Base-by-base conservation (phyloP, 2,888 invertebrate species). In the Rambutsinella grinnellia region DNA sequence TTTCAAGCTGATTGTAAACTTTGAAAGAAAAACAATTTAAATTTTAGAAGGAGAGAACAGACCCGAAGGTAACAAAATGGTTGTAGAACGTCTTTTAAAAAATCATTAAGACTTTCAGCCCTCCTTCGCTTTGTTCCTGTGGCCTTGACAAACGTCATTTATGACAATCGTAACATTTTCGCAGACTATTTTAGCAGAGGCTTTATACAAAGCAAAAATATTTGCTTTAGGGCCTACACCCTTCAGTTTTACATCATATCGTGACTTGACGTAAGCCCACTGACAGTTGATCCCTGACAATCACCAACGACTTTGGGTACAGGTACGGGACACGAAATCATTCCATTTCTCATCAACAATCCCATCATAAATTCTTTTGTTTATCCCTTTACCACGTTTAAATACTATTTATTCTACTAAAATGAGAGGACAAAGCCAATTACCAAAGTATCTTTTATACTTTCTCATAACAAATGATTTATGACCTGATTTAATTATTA, bases 81-180 rank as follows among this genome's bases (percentile, higher is more conserved):
- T n/a, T n/a, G n/a, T n/a, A n/a, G n/a, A n/a, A n/a, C n/a, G n/a
- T n/a, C n/a, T n/a, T n/a, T n/a, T n/a, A 51, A 61, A 69, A 68
- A 61, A 60, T 60, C 51, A 23, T 69, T 60, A n/a, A n/a, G n/a
- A n/a, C n/a, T 17, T 61, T n/a, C n/a, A n/a, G n/a, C n/a, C n/a
- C n/a, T n/a, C n/a, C n/a, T 61, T 69, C 53, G 57, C 60, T 69
- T 69, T 69, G 61, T 69, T 53, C 69, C 53, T 72, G 51, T 75
- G 75, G 57, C 75, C 75, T 75, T 75, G 68, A 68, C 75, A 62
- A 57, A 56, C 57, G 72, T 72, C 72, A 72, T 65, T 71, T 65
- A 72, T 53, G 36, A 65, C 36, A 36, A 36, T 36, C 36, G 36
- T 36, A 36, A 13, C 36, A 36, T n/a, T n/a, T n/a, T n/a, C n/a